Percentiles rank a stretch among this genome's conserved stretches.
These are phyloP conservation scores for Philopotamus ludificatus DNA, from an alignment of 1,140 invertebrate species.

Conservation along the genomic window DNA sequence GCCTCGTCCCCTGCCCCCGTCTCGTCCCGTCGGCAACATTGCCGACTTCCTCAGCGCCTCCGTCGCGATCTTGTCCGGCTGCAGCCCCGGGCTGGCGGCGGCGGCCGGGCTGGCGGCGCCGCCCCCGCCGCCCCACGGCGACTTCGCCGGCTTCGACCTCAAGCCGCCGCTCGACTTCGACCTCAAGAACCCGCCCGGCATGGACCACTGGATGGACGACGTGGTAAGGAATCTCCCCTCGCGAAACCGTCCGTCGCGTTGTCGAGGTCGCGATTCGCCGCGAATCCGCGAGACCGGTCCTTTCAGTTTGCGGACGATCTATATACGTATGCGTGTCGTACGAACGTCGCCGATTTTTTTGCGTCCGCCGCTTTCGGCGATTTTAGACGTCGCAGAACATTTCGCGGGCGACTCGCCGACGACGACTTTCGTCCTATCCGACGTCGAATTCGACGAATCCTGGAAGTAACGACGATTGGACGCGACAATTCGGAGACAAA, in stretches of 20 bases:
- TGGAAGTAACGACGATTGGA: too few species aligned
- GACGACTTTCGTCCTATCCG: too few species aligned
- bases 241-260: neutral
- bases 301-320: too few species aligned
- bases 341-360: too few species aligned
- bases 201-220: constrained; percentile 40
- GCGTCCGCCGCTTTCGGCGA: too few species aligned
- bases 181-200: constrained; percentile 17
- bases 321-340: too few species aligned
- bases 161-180: constrained; percentile 32
- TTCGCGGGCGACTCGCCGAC: too few species aligned
- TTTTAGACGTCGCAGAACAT: too few species aligned
- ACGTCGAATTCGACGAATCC: too few species aligned
- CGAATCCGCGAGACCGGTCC: constrained; percentile 1
- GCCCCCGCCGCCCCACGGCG: constrained; percentile 4
- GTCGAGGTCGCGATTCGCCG: constrained; percentile 12
- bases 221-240: too few species aligned
- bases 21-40: neutral
- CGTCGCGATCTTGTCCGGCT: neutral
- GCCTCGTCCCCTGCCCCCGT: neutral
- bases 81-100: neutral
- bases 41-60: neutral
- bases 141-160: constrained; percentile 17
- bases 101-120: neutral
- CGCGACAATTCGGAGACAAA: neutral